Evolutionary conservation across 2,113 vertebrate species (phyloP).

Genomic region (Calonectris borealis): DNA sequence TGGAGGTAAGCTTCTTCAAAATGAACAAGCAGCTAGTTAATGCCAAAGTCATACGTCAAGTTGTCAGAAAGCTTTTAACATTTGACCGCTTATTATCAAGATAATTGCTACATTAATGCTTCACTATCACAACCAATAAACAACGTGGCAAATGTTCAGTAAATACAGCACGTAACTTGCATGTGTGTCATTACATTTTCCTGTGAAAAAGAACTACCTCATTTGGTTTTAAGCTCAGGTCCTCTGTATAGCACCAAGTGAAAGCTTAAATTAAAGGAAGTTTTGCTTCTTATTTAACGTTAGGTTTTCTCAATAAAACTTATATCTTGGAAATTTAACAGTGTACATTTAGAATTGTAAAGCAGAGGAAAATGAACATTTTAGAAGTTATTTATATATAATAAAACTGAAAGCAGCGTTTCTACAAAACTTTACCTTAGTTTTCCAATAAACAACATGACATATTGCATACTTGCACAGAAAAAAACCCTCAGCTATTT

Average conservation of each 20-base stretch:
- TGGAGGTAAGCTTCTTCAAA: not conserved
- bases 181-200: not conserved
- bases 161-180: not conserved
- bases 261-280: not conserved
- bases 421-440: not conserved
- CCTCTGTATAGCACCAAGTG: not conserved
- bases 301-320: not conserved
- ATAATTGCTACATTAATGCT: not conserved
- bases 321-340: not conserved
- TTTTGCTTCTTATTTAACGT: not conserved
- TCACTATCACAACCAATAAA: not conserved
- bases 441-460: not conserved
- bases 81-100: not conserved
- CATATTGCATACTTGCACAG: not conserved
- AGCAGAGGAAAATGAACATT: not conserved
- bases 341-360: not conserved
- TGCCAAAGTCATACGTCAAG: not conserved
- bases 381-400: not conserved
- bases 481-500: not conserved
- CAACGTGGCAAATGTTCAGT: not conserved
- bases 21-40: not conserved
- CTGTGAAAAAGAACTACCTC: not conserved
- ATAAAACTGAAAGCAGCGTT: not conserved
- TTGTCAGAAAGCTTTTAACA: conserved; percentile 8
- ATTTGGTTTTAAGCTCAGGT: not conserved